A percentile compares a stretch with the other conserved stretches of the same genome.
These are phyloP conservation scores for Enteromius treurensis DNA, from an alignment of 2,797 vertebrate genomes.

Conservation along the genomic window DNA sequence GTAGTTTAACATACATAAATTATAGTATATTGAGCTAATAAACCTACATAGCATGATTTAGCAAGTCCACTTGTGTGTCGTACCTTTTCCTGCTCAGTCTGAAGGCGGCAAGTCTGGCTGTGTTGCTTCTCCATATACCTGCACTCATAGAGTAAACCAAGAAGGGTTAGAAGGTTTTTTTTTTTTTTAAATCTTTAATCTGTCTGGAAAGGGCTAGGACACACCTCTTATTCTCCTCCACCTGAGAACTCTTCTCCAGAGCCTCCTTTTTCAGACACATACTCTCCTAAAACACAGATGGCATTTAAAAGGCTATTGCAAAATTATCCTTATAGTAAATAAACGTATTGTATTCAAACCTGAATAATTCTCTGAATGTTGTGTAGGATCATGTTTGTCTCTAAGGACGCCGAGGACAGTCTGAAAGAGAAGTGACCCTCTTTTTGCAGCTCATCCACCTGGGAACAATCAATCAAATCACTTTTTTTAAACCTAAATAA, in stretches of 20 bases:
- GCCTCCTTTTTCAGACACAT: slow-evolving; percentile 83
- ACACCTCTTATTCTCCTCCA: slow-evolving; percentile 86
- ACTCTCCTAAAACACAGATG: slow-evolving; percentile 76
- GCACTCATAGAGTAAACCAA: background rate
- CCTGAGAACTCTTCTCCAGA: slow-evolving; percentile 81
- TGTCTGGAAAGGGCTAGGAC: background rate
- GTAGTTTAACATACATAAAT: background rate
- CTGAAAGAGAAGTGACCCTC: slow-evolving; percentile 67
- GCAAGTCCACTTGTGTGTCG: background rate
- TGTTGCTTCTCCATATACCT: slow-evolving; percentile 83
- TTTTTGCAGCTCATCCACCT: slow-evolving; percentile 84
- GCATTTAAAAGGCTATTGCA: background rate
- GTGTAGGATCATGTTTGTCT: slow-evolving; percentile 84
- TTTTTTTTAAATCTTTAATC: background rate
- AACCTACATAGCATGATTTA: background rate
- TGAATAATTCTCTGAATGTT: slow-evolving; percentile 86
- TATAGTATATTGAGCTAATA: background rate
- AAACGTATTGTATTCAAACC: slow-evolving; percentile 65
- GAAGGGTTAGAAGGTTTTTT: background rate
- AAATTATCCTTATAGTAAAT: background rate
- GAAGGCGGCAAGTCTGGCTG: slow-evolving; percentile 79
- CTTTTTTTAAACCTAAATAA: background rate
- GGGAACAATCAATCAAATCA: slow-evolving; percentile 11
- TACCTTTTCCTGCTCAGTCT: slow-evolving; percentile 86
- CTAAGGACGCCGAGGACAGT: slow-evolving; percentile 80